These are phyloP conservation scores for Muschampia plurimacula DNA, from an alignment of 2,888 invertebrate genomes.

Conservation along the genomic window DNA sequence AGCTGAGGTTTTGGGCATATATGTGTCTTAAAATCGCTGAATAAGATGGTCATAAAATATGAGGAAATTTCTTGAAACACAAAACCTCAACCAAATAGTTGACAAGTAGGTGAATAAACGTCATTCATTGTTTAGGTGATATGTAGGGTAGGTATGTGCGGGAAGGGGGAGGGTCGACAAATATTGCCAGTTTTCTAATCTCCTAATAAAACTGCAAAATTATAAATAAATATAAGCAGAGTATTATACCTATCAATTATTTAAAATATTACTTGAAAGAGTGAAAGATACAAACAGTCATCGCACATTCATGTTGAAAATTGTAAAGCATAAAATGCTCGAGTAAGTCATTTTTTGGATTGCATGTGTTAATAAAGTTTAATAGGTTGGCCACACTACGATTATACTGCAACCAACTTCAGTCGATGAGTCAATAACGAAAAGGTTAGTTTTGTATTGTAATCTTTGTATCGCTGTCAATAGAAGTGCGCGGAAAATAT, in stretches of 20 bases:
- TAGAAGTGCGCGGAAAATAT: conserved; percentile 58
- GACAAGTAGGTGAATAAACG: conserved; percentile 52
- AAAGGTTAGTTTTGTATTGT: conserved; percentile 43
- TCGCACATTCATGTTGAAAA: background rate
- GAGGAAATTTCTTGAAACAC: conserved; percentile 69
- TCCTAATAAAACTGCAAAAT: conserved; percentile 47
- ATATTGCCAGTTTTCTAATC: conserved; percentile 29
- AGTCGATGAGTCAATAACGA: conserved; percentile 51
- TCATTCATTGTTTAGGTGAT: conserved; percentile 51
- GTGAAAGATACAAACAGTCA: background rate
- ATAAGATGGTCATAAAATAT: conserved; percentile 8
- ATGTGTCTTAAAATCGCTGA: background rate
- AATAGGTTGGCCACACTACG: conserved; percentile 52
- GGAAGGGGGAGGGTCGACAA: conserved; percentile 14
- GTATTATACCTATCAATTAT: background rate
- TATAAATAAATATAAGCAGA: background rate
- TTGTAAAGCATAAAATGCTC: background rate
- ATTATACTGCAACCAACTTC: conserved; percentile 58
- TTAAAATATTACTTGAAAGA: background rate
- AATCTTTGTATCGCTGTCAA: conserved; percentile 59
- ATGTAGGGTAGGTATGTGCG: conserved; percentile 17
- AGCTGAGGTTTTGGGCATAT: background rate
- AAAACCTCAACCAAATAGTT: conserved; percentile 73
- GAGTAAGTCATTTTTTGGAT: background rate
- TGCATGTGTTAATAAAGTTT: conserved; percentile 45